A percentile compares a stretch with the other conserved stretches of the same genome.
Evolutionary conservation across 2,888 invertebrate species (phyloP).

Genomic region (Dasysyrphus albostriatus): DNA sequence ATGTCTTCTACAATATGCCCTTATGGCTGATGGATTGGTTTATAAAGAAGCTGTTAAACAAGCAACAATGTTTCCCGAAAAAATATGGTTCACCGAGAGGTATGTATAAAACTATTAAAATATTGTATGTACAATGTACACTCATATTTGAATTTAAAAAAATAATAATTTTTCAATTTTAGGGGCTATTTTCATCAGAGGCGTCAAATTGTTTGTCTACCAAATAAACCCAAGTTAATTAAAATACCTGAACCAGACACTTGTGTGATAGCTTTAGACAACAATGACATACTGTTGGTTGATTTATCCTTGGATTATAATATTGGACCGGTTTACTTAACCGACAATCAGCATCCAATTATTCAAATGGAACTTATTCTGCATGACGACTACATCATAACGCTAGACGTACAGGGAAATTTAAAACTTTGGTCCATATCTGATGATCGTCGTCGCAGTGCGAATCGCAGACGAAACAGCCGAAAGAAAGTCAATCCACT

Average conservation of each 20-base stretch:
- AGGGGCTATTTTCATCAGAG: slow-evolving; percentile 82
- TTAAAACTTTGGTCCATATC: slow-evolving; percentile 81
- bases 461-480: slow-evolving; percentile 76
- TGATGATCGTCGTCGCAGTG: slow-evolving; percentile 77
- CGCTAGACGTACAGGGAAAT: slow-evolving; percentile 80
- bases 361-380: slow-evolving; percentile 79
- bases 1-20: slow-evolving; percentile 81
- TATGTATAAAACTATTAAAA: slow-evolving; percentile 62
- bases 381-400: slow-evolving; percentile 79
- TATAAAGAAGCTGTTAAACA: slow-evolving; percentile 81
- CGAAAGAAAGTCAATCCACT: slow-evolving; percentile 76
- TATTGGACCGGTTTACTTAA: slow-evolving; percentile 78
- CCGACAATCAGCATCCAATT: slow-evolving; percentile 78
- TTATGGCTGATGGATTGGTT: slow-evolving; percentile 79
- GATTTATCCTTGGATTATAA: slow-evolving; percentile 81
- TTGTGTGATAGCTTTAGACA: slow-evolving; percentile 80
- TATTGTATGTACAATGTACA: no score
- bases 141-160: no score
- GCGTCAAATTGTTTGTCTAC: slow-evolving; percentile 82
- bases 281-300: slow-evolving; percentile 79
- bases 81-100: slow-evolving; percentile 82
- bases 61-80: slow-evolving; percentile 78
- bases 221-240: slow-evolving; percentile 78
- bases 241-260: slow-evolving; percentile 80
- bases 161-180: not conserved